These are phyloP conservation scores for Cebus imitator DNA, from an alignment of 2,113 vertebrate species.

Conservation along the genomic window DNA sequence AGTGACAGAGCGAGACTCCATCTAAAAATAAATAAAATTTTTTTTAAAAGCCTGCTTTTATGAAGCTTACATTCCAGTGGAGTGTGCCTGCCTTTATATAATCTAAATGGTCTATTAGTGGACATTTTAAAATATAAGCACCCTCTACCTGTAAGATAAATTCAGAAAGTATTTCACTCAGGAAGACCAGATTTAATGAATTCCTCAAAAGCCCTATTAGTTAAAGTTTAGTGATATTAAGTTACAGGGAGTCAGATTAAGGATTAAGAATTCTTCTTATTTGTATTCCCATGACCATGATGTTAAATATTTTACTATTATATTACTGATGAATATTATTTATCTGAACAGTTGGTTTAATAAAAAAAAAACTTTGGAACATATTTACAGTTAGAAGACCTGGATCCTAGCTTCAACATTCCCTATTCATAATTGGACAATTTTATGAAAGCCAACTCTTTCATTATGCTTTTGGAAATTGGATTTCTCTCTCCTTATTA, in stretches of 20 bases:
- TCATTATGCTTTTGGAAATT: not conserved
- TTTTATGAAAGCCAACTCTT: not conserved
- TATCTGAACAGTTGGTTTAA: not conserved
- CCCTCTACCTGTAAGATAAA: constrained; percentile 13
- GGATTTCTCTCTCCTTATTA: not conserved
- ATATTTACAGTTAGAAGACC: not conserved
- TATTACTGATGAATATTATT: not conserved
- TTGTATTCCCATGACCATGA: not conserved
- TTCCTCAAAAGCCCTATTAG: not conserved
- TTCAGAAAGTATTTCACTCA: not conserved
- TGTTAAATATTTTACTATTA: constrained; percentile 14
- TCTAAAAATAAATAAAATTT: no score
- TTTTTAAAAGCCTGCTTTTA: not conserved
- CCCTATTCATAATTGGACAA: not conserved
- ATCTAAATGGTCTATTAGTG: not conserved
- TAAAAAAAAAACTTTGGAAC: not conserved
- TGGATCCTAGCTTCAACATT: not conserved
- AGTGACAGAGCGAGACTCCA: no score
- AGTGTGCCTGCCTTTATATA: not conserved
- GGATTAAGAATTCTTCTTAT: not conserved
- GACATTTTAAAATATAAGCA: not conserved
- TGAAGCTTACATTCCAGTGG: not conserved
- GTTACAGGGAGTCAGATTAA: not conserved
- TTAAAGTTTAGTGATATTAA: not conserved
- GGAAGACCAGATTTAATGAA: not conserved